Base-by-base conservation (phyloP, 2,113 vertebrate genomes). In the Tragelaphus imberbis region DNA sequence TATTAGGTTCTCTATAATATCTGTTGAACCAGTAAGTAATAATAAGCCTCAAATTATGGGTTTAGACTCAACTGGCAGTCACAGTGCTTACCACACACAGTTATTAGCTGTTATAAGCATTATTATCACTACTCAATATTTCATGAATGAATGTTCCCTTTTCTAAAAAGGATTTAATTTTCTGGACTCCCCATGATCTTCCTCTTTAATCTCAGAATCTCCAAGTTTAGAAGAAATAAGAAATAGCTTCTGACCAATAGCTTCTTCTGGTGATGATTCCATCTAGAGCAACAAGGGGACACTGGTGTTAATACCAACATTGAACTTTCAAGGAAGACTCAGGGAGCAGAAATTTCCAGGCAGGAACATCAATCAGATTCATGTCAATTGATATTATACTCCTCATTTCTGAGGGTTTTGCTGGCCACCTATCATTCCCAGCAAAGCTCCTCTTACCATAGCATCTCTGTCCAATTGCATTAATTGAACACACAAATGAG, bases 141-240 rank as follows among this genome's bases (percentile, higher is more conserved):
- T 97, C 51, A 40, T 36, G 58, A 96, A 93, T 88, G 33, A 92
- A 79, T 71, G 44, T 47, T 89, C 40, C n/a, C 14, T 49, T 93
- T 53, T 85, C 81, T 90, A 86, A 91, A 65, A 94, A 96, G 55
- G 88, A 86, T 92, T 91, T 90, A 56, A 92, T 95, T 92, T 95
- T 96, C 59, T 84, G 27, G 36, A 71, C 40, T 87, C 84, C 88
- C 53, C 21, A 88, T 7, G 44, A 88, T 61, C 81, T 95, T 81
- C 63, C 44, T 92, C 47, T 87, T 30, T 19, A 33, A 79, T 95
- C 84, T 91, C 55, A 95, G 88, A 88, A 88, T 65, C 81, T 91
- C 55, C 27, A 63, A 55, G 91, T 90, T 94, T 36, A 97, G 49
- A 90, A 61, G 63, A 96, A 97, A 79, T 36, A 44, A 92, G 75